phyloP scores from a whole-genome alignment of 2,797 vertebrate species.

The Sciaenops ocellatus region DNA sequence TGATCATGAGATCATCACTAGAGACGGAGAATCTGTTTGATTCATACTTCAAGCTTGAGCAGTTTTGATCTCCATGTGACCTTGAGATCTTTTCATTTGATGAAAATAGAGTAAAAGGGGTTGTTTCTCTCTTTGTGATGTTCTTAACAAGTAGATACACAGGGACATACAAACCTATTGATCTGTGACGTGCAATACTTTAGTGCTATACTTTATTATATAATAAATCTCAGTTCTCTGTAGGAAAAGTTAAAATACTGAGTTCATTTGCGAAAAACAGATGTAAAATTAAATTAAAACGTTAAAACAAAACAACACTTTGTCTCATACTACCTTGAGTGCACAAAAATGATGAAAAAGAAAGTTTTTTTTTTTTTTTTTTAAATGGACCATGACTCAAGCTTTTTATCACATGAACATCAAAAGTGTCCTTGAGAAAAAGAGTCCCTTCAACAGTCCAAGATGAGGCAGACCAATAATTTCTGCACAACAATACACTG shows the following conservation, averaged over 20 bases:
- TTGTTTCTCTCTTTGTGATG: not conserved
- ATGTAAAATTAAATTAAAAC: too few relatives aligned
- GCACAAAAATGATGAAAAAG: not conserved
- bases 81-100: conserved; percentile 32
- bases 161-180: not conserved
- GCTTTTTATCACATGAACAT: conserved; percentile 19
- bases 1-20: not conserved
- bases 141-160: conserved; percentile 5
- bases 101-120: conserved; percentile 13
- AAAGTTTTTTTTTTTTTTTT: too few relatives aligned
- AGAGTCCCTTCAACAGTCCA: not conserved
- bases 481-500: not conserved
- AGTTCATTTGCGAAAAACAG: not conserved
- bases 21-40: conserved; percentile 3
- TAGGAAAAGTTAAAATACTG: conserved; percentile 5
- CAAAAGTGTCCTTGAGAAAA: conserved; percentile 14
- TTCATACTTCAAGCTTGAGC: conserved; percentile 5
- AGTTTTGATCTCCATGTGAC: conserved; percentile 21
- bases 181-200: not conserved
- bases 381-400: not conserved
- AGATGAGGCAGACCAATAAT: not conserved
- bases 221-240: not conserved
- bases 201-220: conserved; percentile 1
- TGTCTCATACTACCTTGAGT: not conserved
- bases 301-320: not conserved